Conservation (phyloP, 2,888 invertebrate genomes). For the Dolomedes plantarius region DNA sequence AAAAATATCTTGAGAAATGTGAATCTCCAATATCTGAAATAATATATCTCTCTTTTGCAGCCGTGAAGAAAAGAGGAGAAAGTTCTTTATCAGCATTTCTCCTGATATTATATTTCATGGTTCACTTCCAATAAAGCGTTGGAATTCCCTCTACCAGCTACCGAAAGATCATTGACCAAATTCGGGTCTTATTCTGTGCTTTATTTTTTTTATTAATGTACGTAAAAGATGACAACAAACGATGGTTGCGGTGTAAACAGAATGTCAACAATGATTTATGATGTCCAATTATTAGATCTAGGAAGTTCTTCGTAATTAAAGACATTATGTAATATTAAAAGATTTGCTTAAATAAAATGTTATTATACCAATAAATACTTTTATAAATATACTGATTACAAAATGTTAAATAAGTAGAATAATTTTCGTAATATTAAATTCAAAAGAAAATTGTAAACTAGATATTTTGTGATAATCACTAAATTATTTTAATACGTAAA, state of each 20-base stretch:
- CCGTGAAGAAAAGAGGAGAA: not conserved
- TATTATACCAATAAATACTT: too few species aligned
- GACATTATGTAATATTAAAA: too few species aligned
- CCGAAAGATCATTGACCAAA: slow-evolving; percentile 22
- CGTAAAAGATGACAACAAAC: slow-evolving; percentile 34
- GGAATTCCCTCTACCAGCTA: slow-evolving; percentile 28
- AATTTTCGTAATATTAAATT: too few species aligned
- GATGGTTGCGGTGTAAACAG: slow-evolving; percentile 40
- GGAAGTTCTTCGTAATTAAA: too few species aligned
- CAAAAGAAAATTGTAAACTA: too few species aligned
- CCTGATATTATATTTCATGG: slow-evolving; percentile 55
- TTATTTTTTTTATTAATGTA: not conserved
- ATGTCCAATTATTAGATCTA: not conserved
- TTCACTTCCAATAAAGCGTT: slow-evolving; percentile 59
- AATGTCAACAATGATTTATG: slow-evolving; percentile 48
- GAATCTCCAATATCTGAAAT: not conserved
- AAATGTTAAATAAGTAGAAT: too few species aligned
- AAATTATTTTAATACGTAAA: too few species aligned
- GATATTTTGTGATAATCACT: too few species aligned
- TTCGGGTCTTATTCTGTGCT: not conserved
- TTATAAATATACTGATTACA: too few species aligned
- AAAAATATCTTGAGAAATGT: not conserved
- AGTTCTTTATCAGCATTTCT: slow-evolving; percentile 33
- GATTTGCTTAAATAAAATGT: too few species aligned
- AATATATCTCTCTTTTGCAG: not conserved